Evolutionary conservation across 2,113 vertebrate genomes (phyloP).

Genomic region (Phaethornis superciliosus): DNA sequence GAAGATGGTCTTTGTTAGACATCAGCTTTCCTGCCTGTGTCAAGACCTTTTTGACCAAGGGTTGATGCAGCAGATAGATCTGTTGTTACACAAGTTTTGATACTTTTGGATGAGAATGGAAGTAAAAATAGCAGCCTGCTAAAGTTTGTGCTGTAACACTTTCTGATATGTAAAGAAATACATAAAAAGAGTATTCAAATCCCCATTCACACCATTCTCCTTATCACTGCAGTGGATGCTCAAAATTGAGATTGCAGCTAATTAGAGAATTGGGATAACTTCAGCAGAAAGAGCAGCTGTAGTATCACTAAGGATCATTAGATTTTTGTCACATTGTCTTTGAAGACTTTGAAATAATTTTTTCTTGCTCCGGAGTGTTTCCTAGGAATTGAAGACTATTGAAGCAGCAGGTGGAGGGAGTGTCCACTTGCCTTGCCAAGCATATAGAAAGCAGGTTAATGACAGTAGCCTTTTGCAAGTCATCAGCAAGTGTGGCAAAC

Average conservation of each 20-base stretch:
- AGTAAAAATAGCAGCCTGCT: not conserved
- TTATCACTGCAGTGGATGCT: not conserved
- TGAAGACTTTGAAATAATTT: not conserved
- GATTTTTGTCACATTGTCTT: not conserved
- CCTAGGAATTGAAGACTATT: not conserved
- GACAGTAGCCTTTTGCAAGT: not conserved
- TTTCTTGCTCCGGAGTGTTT: not conserved
- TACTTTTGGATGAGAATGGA: not conserved
- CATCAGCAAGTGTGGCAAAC: not conserved
- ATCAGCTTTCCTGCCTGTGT: not conserved
- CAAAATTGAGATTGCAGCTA: not conserved
- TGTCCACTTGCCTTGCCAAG: not conserved
- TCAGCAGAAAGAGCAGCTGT: not conserved
- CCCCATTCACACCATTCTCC: not conserved
- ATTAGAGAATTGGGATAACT: not conserved
- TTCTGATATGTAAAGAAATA: not conserved
- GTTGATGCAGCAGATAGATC: not conserved
- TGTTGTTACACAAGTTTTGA: not conserved
- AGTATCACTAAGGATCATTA: not conserved
- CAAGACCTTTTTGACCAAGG: not conserved
- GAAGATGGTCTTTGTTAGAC: not conserved
- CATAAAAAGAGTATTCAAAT: not conserved
- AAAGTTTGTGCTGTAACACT: not conserved
- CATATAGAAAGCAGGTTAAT: rapidly evolving
- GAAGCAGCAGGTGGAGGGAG: not conserved